Percentiles rank a stretch among this genome's conserved stretches.
These are phyloP conservation scores for Pyralis farinalis DNA, from an alignment of 2,888 invertebrate species.

Conservation along the genomic window DNA sequence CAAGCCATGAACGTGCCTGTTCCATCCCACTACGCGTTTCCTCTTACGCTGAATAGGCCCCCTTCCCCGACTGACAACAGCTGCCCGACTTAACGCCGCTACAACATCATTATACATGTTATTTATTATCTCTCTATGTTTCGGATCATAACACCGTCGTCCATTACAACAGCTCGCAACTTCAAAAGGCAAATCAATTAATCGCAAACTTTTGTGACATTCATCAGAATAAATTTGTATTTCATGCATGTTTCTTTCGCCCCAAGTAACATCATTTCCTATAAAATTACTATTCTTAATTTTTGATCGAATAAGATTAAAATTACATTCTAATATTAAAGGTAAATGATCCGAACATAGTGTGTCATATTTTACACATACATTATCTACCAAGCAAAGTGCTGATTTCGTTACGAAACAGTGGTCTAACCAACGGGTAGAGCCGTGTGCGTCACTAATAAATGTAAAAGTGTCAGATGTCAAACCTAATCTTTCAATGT, in stretches of 20 bases:
- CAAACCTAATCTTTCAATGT: not conserved
- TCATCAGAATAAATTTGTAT: no score
- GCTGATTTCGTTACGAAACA: not conserved
- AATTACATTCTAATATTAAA: conserved; percentile 10
- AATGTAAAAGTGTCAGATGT: conserved; percentile 8
- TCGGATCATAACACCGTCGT: conserved; percentile 10
- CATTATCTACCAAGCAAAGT: conserved; percentile 1
- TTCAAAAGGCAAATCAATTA: no score
- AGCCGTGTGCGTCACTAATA: not conserved
- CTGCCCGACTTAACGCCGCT: conserved; percentile 7
- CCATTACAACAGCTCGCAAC: no score
- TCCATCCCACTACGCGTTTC: conserved; percentile 16
- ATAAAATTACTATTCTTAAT: no score
- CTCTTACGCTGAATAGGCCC: no score
- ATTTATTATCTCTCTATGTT: conserved; percentile 15
- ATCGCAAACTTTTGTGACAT: no score
- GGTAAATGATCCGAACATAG: conserved; percentile 20
- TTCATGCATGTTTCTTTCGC: no score
- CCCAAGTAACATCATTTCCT: no score
- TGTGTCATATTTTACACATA: conserved; percentile 10
- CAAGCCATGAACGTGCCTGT: conserved; percentile 1
- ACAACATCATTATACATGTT: conserved; percentile 18
- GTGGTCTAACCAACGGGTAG: not conserved
- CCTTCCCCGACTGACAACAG: conserved; percentile 1
- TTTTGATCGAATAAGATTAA: conserved; percentile 5